A percentile compares a stretch with the other conserved stretches of the same genome.
These are phyloP conservation scores for Neoascia interrupta DNA, from an alignment of 2,888 invertebrate genomes.

Conservation along the genomic window DNA sequence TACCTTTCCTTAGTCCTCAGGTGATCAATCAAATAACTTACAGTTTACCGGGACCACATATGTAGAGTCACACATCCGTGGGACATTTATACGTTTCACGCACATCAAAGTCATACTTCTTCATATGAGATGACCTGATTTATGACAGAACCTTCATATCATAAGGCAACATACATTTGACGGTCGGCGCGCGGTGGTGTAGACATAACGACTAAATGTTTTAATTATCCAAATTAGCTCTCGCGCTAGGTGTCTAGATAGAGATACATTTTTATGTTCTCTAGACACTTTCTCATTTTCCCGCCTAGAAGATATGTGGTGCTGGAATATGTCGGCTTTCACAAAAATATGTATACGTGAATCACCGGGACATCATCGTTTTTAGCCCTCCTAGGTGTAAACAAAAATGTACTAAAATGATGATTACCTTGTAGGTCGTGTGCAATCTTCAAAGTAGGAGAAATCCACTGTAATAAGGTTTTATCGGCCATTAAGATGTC, in stretches of 20 bases:
- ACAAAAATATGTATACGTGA: not conserved
- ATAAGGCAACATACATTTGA: not conserved
- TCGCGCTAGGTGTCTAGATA: not conserved
- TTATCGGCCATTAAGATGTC: not conserved
- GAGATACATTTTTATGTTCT: too few relatives aligned
- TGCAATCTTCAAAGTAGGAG: too few relatives aligned
- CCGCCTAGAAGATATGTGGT: too few relatives aligned
- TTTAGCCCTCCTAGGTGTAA: not conserved
- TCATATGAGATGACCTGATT: not conserved
- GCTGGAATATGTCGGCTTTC: too few relatives aligned
- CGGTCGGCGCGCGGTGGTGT: too few relatives aligned
- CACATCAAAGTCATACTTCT: not conserved
- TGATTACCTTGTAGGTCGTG: slow-evolving; percentile 9
- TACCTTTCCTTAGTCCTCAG: too few relatives aligned
- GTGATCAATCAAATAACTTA: too few relatives aligned
- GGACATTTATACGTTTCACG: too few relatives aligned
- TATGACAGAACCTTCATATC: slow-evolving; percentile 4
- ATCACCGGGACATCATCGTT: slow-evolving; percentile 4
- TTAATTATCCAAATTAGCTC: slow-evolving; percentile 8
- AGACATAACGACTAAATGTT: not conserved
- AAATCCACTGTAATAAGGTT: too few relatives aligned
- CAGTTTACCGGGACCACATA: too few relatives aligned
- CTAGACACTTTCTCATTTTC: slow-evolving; percentile 1
- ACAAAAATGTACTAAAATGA: not conserved
- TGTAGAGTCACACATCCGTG: too few relatives aligned